Conservation (phyloP, 1,140 invertebrate genomes). For the Trichoplusia ni region DNA sequence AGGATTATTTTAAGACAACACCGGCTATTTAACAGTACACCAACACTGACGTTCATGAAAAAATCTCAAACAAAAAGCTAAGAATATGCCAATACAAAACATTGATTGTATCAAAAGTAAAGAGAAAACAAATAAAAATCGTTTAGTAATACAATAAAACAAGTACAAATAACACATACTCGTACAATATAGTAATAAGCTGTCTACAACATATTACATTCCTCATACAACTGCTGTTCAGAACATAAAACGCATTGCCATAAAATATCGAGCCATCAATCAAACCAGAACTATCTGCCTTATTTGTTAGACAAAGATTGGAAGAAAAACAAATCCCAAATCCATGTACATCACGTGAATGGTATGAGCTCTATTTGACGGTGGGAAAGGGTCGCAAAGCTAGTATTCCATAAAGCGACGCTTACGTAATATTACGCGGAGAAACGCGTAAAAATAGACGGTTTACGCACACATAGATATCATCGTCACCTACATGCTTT, state of each 20-base stretch:
- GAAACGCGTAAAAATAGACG: constrained; percentile 32
- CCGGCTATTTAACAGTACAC: too few species aligned
- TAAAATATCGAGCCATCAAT: constrained; percentile 15
- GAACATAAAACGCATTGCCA: not conserved
- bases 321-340: constrained; percentile 8
- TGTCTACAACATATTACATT: not conserved
- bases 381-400: constrained; percentile 26
- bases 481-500: constrained; percentile 4
- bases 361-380: constrained; percentile 15
- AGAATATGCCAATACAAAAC: too few species aligned
- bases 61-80: too few species aligned
- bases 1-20: too few species aligned
- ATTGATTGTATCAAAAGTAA: too few species aligned
- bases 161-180: too few species aligned
- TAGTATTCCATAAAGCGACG: constrained; percentile 35
- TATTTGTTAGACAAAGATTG: constrained; percentile 11
- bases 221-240: not conserved
- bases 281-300: not conserved
- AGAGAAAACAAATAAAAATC: too few species aligned
- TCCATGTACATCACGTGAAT: not conserved
- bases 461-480: constrained; percentile 34
- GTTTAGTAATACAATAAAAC: too few species aligned
- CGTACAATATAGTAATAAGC: too few species aligned
- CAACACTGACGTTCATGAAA: too few species aligned
- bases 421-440: constrained; percentile 35